phyloP scores from a whole-genome alignment of 2,113 vertebrate genomes.

The Verasper variegatus region DNA sequence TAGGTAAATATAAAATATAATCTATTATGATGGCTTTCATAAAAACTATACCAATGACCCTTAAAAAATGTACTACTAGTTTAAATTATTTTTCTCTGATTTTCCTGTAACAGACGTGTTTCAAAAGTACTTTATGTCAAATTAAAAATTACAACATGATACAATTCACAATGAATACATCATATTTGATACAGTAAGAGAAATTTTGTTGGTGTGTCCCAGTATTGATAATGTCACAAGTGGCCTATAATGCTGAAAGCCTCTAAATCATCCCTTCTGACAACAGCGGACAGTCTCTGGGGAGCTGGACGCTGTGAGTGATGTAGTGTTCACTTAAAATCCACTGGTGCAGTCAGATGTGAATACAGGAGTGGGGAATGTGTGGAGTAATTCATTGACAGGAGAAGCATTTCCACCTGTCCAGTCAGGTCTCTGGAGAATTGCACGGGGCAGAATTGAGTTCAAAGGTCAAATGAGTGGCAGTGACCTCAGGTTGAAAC shows the following conservation, averaged over 20 bases:
- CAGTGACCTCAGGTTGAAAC: conserved; percentile 58
- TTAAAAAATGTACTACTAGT: too few relatives aligned
- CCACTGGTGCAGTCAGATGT: conserved; percentile 47
- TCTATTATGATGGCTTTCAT: too few relatives aligned
- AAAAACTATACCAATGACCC: too few relatives aligned
- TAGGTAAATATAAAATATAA: too few relatives aligned
- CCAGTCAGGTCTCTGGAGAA: conserved; percentile 30
- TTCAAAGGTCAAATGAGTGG: conserved; percentile 63
- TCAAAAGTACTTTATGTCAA: not conserved
- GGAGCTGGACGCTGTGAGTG: conserved; percentile 41
- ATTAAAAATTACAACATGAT: too few relatives aligned
- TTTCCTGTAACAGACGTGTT: not conserved
- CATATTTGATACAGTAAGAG: too few relatives aligned
- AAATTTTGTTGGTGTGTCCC: not conserved
- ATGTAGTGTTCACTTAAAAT: conserved; percentile 52
- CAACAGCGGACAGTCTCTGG: conserved; percentile 23
- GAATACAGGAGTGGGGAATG: conserved; percentile 30
- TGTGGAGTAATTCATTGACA: conserved; percentile 49
- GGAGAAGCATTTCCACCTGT: conserved; percentile 29
- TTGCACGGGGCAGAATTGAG: conserved; percentile 25
- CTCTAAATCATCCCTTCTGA: conserved; percentile 27
- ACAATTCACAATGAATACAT: not conserved
- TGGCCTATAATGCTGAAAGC: conserved; percentile 15
- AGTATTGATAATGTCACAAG: conserved; percentile 2
- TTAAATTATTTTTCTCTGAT: too few relatives aligned